These are phyloP conservation scores for Epinephelus malabaricus DNA, from an alignment of 2,797 vertebrate species.

Conservation along the genomic window DNA sequence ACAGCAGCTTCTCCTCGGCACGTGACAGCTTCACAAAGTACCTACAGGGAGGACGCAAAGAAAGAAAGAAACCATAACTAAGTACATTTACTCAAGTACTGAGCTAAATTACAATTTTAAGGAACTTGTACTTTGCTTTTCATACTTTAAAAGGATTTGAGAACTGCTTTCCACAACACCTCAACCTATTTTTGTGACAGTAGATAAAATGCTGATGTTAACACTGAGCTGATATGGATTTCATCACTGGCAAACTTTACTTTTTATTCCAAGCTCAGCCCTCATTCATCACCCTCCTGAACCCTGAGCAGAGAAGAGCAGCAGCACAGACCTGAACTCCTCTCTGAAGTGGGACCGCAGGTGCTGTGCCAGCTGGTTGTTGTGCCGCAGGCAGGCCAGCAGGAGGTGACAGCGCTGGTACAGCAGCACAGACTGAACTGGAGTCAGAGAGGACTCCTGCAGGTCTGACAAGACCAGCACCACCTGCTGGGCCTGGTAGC, in stretches of 20 bases:
- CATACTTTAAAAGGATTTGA: no score
- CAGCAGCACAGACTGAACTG: slow-evolving; percentile 82
- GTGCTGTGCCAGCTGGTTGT: slow-evolving; percentile 75
- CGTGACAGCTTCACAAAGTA: slow-evolving; percentile 82
- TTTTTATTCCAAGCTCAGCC: no score
- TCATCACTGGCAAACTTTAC: no score
- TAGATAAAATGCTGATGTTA: no score
- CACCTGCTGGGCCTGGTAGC: slow-evolving; percentile 80
- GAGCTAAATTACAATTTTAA: no score
- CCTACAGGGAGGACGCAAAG: slow-evolving; percentile 60
- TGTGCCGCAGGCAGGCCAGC: slow-evolving; percentile 85
- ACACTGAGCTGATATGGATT: no score
- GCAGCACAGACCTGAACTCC: slow-evolving; percentile 85
- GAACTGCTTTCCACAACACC: no score
- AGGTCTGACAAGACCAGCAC: slow-evolving; percentile 76
- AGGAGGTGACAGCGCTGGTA: slow-evolving; percentile 88
- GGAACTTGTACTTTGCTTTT: no score
- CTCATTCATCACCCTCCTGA: background rate
- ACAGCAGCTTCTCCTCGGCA: slow-evolving; percentile 80
- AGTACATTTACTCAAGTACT: background rate
- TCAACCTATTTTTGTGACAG: no score
- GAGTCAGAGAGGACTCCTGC: slow-evolving; percentile 64
- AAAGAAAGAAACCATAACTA: background rate
- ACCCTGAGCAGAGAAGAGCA: background rate
- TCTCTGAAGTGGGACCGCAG: slow-evolving; percentile 81